Conservation (phyloP, 2,797 vertebrate genomes). For the Thalassophryne amazonica region DNA sequence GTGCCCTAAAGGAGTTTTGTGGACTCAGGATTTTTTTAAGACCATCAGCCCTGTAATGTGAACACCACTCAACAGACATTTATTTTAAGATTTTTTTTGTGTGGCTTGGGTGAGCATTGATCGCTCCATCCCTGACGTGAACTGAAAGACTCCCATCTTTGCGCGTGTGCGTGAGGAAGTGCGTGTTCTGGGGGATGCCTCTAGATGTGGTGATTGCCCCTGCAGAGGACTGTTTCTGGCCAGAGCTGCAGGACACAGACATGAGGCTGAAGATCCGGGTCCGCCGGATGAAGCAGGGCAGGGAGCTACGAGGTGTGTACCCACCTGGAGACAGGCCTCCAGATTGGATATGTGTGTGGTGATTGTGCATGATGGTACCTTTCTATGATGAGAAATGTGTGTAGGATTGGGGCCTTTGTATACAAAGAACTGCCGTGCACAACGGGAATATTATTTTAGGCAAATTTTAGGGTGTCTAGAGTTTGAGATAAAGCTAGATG, state of each 20-base stretch:
- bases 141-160: slow-evolving; percentile 16
- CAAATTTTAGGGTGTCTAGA: neutral
- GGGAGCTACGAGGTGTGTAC: slow-evolving; percentile 88
- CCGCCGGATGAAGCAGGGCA: slow-evolving; percentile 87
- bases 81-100: slow-evolving; percentile 14
- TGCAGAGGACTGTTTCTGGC: slow-evolving; percentile 85
- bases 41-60: slow-evolving; percentile 17
- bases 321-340: slow-evolving; percentile 30
- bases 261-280: slow-evolving; percentile 93
- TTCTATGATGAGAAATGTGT: neutral
- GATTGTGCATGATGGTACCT: slow-evolving; percentile 4
- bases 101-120: neutral
- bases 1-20: slow-evolving; percentile 24
- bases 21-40: slow-evolving; percentile 32
- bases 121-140: slow-evolving; percentile 30
- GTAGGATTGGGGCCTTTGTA: slow-evolving; percentile 4
- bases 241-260: slow-evolving; percentile 81
- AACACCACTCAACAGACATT: slow-evolving; percentile 29
- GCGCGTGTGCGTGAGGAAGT: slow-evolving; percentile 7
- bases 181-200: slow-evolving; percentile 77
- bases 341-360: slow-evolving; percentile 10
- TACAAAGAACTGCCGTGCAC: neutral
- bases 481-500: neutral
- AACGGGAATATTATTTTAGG: neutral
- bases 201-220: slow-evolving; percentile 85